A percentile compares a stretch with the other conserved stretches of the same genome.
phyloP scores from a whole-genome alignment of 2,888 invertebrate genomes.

The Endomychus coccineus region DNA sequence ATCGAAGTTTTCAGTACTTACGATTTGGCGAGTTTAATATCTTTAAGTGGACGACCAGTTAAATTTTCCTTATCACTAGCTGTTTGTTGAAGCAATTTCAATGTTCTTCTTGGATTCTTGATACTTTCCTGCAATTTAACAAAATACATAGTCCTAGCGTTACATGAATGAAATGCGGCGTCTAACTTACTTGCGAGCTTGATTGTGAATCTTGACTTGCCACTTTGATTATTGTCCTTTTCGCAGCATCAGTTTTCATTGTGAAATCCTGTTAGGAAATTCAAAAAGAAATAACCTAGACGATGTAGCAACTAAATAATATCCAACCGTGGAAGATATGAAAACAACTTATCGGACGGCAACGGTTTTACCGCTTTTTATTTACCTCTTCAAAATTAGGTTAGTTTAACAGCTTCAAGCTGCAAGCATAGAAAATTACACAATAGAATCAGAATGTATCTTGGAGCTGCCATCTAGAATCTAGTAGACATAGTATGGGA shows the following conservation, averaged over 20 bases:
- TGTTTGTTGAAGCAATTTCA: conserved; percentile 67
- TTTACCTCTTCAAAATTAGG: too few relatives aligned
- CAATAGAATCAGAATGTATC: too few relatives aligned
- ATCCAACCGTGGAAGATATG: too few relatives aligned
- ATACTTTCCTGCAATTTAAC: conserved; percentile 48
- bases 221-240: conserved; percentile 32
- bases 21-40: conserved; percentile 28
- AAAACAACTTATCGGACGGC: too few relatives aligned
- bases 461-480: too few relatives aligned
- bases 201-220: conserved; percentile 34
- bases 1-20: conserved; percentile 3
- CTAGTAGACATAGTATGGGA: too few relatives aligned
- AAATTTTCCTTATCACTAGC: conserved; percentile 71
- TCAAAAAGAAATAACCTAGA: background rate
- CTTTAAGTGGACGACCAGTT: conserved; percentile 47
- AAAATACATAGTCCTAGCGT: conserved; percentile 4
- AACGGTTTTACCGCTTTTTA: too few relatives aligned
- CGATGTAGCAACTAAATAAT: too few relatives aligned
- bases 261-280: conserved; percentile 19
- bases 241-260: conserved; percentile 35
- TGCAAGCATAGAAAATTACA: too few relatives aligned
- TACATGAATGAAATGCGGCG: background rate
- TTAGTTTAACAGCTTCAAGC: too few relatives aligned
- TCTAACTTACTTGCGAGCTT: conserved; percentile 31
- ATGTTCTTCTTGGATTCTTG: conserved; percentile 55